Conservation (phyloP, 2,888 invertebrate genomes). For the Agrotis exclamationis region DNA sequence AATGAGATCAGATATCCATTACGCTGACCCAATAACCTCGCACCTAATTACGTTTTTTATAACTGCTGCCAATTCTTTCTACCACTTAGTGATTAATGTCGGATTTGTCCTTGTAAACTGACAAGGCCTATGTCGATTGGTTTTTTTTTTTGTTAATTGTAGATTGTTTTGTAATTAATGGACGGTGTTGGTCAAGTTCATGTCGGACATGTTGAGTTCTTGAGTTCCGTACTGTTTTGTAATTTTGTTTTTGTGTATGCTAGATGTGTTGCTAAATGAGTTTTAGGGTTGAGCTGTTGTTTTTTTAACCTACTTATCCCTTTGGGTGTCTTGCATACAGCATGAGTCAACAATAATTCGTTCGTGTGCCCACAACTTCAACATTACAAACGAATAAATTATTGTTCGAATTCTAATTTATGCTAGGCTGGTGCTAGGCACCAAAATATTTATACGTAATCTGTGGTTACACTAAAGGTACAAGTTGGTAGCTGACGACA, state of each 20-base stretch:
- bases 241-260: background rate
- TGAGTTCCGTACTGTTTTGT: background rate
- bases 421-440: too few relatives aligned
- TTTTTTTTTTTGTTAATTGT: slow-evolving; percentile 50
- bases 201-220: slow-evolving; percentile 20
- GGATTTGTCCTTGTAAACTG: slow-evolving; percentile 53
- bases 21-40: slow-evolving; percentile 52
- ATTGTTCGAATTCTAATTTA: too few relatives aligned
- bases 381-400: too few relatives aligned
- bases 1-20: slow-evolving; percentile 54
- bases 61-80: slow-evolving; percentile 56
- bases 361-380: too few relatives aligned
- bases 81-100: slow-evolving; percentile 55
- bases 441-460: too few relatives aligned
- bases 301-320: background rate
- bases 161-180: slow-evolving; percentile 54
- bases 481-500: too few relatives aligned
- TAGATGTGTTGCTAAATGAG: background rate
- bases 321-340: too few relatives aligned
- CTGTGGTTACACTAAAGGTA: too few relatives aligned
- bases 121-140: slow-evolving; percentile 54
- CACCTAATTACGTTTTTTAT: slow-evolving; percentile 48
- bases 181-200: slow-evolving; percentile 58
- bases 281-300: background rate
- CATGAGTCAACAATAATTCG: too few relatives aligned